Evolutionary conservation across 1,140 invertebrate species (phyloP), one percentile per base, ranked within the genome.

Genomic region (Cyclina sinensis): DNA sequence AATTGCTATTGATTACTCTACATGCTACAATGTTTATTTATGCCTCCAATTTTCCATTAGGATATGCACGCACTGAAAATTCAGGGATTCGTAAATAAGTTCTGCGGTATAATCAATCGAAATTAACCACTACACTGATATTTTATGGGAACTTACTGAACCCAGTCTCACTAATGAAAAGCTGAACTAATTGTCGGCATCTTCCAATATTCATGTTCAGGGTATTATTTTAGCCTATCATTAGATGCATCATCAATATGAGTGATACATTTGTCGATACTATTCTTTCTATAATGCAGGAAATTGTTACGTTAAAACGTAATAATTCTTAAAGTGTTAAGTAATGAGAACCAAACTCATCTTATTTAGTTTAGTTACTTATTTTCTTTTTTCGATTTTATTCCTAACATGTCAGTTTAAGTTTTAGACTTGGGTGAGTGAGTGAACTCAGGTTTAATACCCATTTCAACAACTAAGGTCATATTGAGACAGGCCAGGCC

Each of bases 1-100:
- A 54, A 51, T 78, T 78, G 46, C 48, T 24, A 78, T 78, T 54
- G 74, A 78, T 78, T 78, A 35, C 35, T 32, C 74, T 35, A 35
- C 46, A 78, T 78, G 46, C 30, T 57, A 48, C 21, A 78, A 37
- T 51, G 65, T 70, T 70, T 51, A 78, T 48, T 51, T 78, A 78
- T 35, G 46, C 74, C n/a, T 51, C 12, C 9, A 73, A 78, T 54
- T 30, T n/a, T 37, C 46, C 46, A 51, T 76, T 76, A 76, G 46
- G 32, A 76, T 35, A 76, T 76, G 73, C 73, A 76, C 39, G 73
- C 46, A 48, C 73, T 48, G 46, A 1, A 21, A 35, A 51, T 46
- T 48, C 73, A 70, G 21, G 65, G 65, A 76, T 51, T 51, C 39
- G 39, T 76, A 76, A 76, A 76, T 76, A 76, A 76, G 5, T 48